Conservation (phyloP, 2,797 vertebrate genomes). For the Perodicticus potto region DNA sequence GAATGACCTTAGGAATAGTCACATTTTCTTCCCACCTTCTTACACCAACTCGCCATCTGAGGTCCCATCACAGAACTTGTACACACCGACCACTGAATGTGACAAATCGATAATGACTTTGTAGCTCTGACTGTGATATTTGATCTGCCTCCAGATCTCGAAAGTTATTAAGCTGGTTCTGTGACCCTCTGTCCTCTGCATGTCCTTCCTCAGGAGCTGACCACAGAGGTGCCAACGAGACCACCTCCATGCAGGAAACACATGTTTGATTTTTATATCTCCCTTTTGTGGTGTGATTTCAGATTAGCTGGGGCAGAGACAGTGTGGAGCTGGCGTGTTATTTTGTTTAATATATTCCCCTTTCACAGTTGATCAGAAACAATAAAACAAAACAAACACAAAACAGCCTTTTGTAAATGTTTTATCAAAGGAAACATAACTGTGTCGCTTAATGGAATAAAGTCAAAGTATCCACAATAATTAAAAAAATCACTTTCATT, state of each 20-base stretch:
- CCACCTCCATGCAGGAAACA: slow-evolving; percentile 35
- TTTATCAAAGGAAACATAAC: slow-evolving; percentile 77
- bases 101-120: not conserved
- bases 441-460: slow-evolving; percentile 73
- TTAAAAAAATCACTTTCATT: slow-evolving; percentile 74
- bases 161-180: not conserved
- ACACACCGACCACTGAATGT: not conserved
- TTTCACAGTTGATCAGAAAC: slow-evolving; percentile 59
- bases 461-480: slow-evolving; percentile 63
- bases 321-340: slow-evolving; percentile 78
- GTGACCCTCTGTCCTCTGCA: not conserved
- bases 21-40: not conserved
- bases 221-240: not conserved
- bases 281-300: slow-evolving; percentile 64
- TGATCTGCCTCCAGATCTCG: not conserved
- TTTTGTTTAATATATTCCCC: slow-evolving; percentile 64
- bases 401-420: slow-evolving; percentile 67
- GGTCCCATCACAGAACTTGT: not conserved
- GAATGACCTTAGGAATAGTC: not conserved
- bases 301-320: slow-evolving; percentile 47
- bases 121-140: not conserved
- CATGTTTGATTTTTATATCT: slow-evolving; percentile 65
- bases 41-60: not conserved
- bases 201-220: not conserved
- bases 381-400: not conserved